These are phyloP conservation scores for Heliothis subflexa DNA, from an alignment of 1,140 invertebrate genomes.

Conservation along the genomic window DNA sequence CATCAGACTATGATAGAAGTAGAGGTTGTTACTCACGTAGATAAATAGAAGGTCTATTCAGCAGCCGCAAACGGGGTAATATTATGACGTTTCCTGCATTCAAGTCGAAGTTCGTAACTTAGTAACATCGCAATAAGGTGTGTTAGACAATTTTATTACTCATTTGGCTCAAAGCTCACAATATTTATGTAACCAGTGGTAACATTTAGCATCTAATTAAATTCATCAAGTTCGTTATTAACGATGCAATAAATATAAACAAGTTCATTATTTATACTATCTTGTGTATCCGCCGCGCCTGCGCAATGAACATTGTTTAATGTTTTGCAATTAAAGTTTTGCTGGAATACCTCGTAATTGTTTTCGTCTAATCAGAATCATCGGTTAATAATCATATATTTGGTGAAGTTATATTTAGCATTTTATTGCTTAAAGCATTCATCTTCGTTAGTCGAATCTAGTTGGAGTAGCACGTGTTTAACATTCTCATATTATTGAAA, in stretches of 20 bases:
- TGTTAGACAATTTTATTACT: constrained; percentile 45
- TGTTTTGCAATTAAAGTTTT: constrained; percentile 37
- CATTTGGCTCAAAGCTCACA: constrained; percentile 41
- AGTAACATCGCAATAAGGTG: constrained; percentile 29
- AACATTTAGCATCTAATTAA: constrained; percentile 50
- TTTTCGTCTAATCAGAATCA: constrained; percentile 18
- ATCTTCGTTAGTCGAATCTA: too few species aligned
- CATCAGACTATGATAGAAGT: not conserved
- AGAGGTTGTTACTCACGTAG: too few species aligned
- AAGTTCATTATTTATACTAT: constrained; percentile 48
- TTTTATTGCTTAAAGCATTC: too few species aligned
- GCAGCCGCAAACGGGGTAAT: constrained; percentile 5
- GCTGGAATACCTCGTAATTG: constrained; percentile 29
- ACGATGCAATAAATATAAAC: constrained; percentile 46
- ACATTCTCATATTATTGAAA: too few species aligned
- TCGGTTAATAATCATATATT: not conserved
- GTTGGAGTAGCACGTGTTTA: too few species aligned
- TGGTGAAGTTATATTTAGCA: not conserved
- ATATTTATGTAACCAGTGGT: constrained; percentile 37
- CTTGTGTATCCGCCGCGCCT: constrained; percentile 40
- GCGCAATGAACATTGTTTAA: constrained; percentile 42
- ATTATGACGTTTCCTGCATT: constrained; percentile 35
- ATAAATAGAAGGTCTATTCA: constrained; percentile 27
- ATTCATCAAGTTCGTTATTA: constrained; percentile 49
- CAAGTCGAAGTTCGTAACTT: constrained; percentile 5